Percentiles rank a stretch among this genome's conserved stretches.
Evolutionary conservation across 1,140 invertebrate genomes (phyloP).

Genomic region (Brachionus rotundiformis): DNA sequence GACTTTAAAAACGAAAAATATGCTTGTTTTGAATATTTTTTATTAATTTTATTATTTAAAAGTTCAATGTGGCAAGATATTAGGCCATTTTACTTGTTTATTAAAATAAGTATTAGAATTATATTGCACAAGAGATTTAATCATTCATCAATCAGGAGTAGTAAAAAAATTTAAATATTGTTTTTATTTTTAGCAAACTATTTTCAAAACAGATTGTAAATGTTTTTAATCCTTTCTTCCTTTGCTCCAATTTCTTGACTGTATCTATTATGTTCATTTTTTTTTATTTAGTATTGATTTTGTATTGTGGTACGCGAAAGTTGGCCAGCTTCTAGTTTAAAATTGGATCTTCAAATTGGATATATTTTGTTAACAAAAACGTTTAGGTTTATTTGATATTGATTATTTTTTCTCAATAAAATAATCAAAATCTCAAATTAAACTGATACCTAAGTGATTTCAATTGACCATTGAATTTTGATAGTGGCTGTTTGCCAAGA

Average conservation of each 20-base stretch:
- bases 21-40: not conserved
- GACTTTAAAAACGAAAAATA: not conserved
- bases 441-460: conserved; percentile 12
- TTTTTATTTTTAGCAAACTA: not conserved
- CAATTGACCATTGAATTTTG: not conserved
- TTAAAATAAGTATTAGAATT: not conserved
- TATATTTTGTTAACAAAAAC: conserved; percentile 12
- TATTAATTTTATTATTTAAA: not conserved
- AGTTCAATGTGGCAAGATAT: not conserved
- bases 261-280: not conserved
- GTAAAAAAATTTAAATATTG: not conserved
- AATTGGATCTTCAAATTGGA: not conserved
- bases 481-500: not conserved
- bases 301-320: not conserved
- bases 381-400: conserved; percentile 10
- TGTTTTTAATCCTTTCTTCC: conserved; percentile 7
- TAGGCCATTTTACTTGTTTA: not conserved
- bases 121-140: not conserved
- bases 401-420: not conserved
- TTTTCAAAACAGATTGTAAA: conserved; percentile 6
- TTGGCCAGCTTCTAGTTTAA: conserved; percentile 6
- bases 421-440: not conserved
- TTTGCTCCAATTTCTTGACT: conserved; percentile 1
- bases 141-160: conserved; percentile 1
- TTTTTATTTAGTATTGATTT: conserved; percentile 5